Conservation (phyloP, 2,113 vertebrate species). For the Bubalus kerabau region DNA sequence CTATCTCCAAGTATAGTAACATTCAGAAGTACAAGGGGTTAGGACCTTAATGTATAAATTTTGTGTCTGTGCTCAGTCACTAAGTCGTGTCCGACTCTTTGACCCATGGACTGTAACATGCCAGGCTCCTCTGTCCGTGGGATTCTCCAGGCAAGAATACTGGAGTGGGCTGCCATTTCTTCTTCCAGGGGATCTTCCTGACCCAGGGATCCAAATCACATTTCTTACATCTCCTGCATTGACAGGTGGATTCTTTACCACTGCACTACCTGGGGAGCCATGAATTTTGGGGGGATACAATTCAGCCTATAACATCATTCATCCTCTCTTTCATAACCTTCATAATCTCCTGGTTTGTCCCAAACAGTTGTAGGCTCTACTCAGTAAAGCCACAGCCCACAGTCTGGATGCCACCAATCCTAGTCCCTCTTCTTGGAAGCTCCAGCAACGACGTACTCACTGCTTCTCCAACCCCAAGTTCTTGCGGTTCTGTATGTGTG, state of each 20-base stretch:
- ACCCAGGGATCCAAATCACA: background rate
- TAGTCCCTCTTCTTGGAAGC: too few relatives aligned
- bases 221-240: background rate
- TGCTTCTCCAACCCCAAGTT: background rate
- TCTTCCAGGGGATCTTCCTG: background rate
- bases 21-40: background rate
- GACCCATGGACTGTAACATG: background rate
- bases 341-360: background rate
- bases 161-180: background rate
- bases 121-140: background rate
- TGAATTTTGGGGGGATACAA: background rate
- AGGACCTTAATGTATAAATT: too few relatives aligned
- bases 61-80: too few relatives aligned
- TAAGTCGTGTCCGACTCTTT: too few relatives aligned
- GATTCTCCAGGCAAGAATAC: background rate
- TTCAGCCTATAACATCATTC: too few relatives aligned
- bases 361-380: too few relatives aligned
- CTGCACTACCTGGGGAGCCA: background rate
- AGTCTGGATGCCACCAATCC: background rate
- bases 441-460: rapidly evolving
- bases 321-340: background rate
- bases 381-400: background rate
- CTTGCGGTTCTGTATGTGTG: background rate
- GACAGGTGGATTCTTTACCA: background rate
- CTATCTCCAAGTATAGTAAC: background rate